Conservation (phyloP, 1,140 invertebrate genomes). For the Globodera rostochiensis region DNA sequence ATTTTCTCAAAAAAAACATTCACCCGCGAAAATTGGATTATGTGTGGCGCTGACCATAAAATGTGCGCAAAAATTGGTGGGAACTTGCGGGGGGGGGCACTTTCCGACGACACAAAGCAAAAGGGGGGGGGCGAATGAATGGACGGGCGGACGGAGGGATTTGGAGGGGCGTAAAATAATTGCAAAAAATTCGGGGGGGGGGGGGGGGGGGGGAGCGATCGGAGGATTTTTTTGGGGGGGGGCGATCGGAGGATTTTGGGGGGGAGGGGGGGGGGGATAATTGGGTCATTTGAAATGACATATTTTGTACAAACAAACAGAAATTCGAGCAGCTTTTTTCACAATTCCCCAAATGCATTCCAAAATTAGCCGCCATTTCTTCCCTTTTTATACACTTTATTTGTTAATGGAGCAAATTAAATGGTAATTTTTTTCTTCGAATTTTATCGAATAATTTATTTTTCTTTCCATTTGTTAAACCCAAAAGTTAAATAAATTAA, state of each 20-base stretch:
- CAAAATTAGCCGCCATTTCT: neutral
- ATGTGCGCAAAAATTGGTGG: neutral
- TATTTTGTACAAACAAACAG: neutral
- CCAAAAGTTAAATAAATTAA: no score
- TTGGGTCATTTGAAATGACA: neutral
- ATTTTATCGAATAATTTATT: no score
- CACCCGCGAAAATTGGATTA: neutral
- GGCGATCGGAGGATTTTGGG: neutral
- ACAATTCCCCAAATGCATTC: neutral
- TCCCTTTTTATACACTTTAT: neutral
- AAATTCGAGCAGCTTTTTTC: neutral
- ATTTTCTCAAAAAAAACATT: neutral
- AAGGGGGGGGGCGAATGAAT: neutral
- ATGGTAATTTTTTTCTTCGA: neutral
- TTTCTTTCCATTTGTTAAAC: no score
- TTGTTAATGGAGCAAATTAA: neutral
- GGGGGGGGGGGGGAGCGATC: no score
- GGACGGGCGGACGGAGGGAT: neutral
- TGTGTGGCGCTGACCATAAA: neutral
- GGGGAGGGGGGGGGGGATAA: neutral
- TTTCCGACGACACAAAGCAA: neutral
- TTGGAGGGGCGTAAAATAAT: neutral
- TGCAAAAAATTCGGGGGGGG: neutral
- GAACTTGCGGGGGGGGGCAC: neutral
- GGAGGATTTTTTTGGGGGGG: no score